Base-by-base conservation (phyloP, 2,888 invertebrate species). In the Adelognathus sp. region DNA sequence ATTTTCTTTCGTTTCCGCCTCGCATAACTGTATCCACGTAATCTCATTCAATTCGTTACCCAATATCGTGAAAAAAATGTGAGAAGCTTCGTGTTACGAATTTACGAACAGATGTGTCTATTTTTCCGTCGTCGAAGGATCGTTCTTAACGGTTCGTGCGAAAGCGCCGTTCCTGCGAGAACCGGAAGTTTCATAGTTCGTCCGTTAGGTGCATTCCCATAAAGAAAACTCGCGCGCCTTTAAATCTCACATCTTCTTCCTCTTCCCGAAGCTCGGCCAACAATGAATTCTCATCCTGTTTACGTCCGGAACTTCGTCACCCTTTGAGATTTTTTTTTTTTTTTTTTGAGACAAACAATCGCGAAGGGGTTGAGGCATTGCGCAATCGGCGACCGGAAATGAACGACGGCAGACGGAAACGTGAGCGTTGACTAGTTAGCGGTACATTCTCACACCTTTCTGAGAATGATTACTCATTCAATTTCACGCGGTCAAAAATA, bases 151-250 rank as follows among this genome's bases (percentile, higher is more conserved):
- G 81, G 81, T 80, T 69, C 50, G 11, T 36, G 75, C 67, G 56
- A 67, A 77, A 52, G 76, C 66, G 39, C 58, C 50, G 69, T 58
- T 70, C 36, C 7, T 7, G 36, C 46, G 50, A 50, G 56, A 44
- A 76, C 69, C 81, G 84, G 83, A 84, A 83, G 76, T 83, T 31
- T 79, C 80, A 80, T 73, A 70, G 76, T 66, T 46, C 46, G 77
- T 67, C 83, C 82, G 82, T 84, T 83, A 79, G 64, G 61, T 79
- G 61, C 50, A 52, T 3, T 46, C 56, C 72, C 71, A 29, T 27
- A 11, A n/a, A n/a, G n/a, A n/a, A n/a, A n/a, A n/a, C n/a, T n/a
- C 18, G 14, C 18, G 56, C 14, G 14, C 27, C 31, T 16, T 52
- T 36, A 11, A 69, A 69, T 52, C 67, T 73, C 73, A 41, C 60